phyloP scores from a whole-genome alignment of 1,140 invertebrate genomes.

The Caenorhabditis tropicalis region DNA sequence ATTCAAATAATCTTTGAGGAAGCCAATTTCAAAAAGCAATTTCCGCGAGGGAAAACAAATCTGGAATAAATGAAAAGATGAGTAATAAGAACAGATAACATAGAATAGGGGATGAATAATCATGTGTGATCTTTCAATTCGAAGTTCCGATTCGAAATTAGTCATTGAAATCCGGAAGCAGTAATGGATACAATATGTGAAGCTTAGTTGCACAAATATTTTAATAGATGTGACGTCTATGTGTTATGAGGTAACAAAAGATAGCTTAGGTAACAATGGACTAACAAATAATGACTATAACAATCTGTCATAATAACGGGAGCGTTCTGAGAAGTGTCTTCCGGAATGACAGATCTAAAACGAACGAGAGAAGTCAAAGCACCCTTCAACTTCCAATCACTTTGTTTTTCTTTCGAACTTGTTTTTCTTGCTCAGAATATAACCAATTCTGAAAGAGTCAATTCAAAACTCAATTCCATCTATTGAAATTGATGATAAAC shows the following conservation, averaged over 20 bases:
- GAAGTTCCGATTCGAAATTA: background rate
- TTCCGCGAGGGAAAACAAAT: background rate
- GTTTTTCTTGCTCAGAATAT: background rate
- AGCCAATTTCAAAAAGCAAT: constrained; percentile 8
- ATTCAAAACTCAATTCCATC: background rate
- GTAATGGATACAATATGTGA: background rate
- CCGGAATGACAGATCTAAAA: background rate
- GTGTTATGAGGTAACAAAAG: background rate
- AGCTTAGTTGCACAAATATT: background rate
- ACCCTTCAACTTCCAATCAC: background rate
- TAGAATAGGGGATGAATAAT: too few species aligned
- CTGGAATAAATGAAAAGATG: background rate
- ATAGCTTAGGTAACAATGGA: background rate
- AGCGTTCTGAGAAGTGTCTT: background rate
- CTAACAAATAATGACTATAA: background rate
- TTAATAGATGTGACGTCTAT: background rate
- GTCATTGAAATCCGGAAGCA: background rate
- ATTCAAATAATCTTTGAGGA: constrained; percentile 32
- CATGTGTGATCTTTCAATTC: too few species aligned
- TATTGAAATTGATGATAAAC: constrained; percentile 8
- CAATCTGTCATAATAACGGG: background rate
- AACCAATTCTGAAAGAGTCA: background rate
- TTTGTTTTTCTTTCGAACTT: background rate
- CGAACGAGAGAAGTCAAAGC: background rate
- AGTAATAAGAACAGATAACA: constrained; percentile 30